Percentiles rank a stretch among this genome's conserved stretches.
These are phyloP conservation scores for Choreutis nemorana DNA, from an alignment of 2,888 invertebrate genomes.

Conservation along the genomic window DNA sequence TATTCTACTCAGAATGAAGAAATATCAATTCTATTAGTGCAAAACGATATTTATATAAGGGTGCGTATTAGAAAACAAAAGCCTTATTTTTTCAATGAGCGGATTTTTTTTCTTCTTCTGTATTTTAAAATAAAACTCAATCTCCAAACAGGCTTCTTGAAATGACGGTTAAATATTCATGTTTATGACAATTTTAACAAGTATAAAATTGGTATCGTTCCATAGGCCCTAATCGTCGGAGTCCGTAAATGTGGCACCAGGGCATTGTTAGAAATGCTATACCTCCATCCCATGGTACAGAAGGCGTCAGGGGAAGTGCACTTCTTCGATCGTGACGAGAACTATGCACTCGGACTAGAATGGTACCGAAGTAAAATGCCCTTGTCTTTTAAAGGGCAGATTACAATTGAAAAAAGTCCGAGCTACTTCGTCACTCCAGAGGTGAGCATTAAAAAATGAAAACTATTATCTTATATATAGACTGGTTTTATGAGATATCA, in stretches of 20 bases:
- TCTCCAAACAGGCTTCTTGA: no score
- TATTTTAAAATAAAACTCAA: no score
- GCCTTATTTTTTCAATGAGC: no score
- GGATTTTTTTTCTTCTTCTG: no score
- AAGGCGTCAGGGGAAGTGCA: conserved; percentile 95
- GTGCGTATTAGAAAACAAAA: background rate
- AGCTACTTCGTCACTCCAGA: conserved; percentile 96
- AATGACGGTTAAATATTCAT: no score
- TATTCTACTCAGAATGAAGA: no score
- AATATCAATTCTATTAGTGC: no score
- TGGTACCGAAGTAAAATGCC: conserved; percentile 98
- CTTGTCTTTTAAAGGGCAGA: conserved; percentile 87
- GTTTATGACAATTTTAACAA: no score
- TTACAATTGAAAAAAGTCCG: conserved; percentile 97
- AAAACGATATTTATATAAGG: no score
- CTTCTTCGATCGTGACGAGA: conserved; percentile 95
- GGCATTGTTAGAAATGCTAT: conserved; percentile 95
- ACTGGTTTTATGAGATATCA: no score
- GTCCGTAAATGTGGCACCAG: conserved; percentile 97
- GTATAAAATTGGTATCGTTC: no score
- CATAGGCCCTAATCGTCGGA: conserved; percentile 88
- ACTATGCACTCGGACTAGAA: conserved; percentile 89
- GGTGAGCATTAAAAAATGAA: no score
- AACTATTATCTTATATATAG: background rate
- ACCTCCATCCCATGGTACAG: conserved; percentile 91